Evolutionary conservation across 2,113 vertebrate genomes (phyloP).

Genomic region (Rutilus rutilus): DNA sequence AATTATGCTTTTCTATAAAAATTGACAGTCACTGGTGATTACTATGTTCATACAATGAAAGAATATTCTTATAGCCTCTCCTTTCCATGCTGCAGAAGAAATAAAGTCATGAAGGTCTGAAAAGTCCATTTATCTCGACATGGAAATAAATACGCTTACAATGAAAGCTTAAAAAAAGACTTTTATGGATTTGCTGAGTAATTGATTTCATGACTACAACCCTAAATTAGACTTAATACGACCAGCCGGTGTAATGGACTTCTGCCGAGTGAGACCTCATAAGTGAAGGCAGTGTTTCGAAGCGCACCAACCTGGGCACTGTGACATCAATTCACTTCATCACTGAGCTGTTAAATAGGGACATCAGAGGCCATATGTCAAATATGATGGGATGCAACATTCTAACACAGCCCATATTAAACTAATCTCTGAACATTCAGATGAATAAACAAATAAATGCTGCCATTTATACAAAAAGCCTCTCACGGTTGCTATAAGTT

Average conservation of each 20-base stretch:
- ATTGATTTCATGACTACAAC: constrained; percentile 15
- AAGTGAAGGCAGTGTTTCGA: constrained; percentile 11
- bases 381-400: constrained; percentile 14
- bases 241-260: background rate
- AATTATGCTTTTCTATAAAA: too few relatives aligned
- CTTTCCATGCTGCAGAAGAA: background rate
- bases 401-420: constrained; percentile 1
- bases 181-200: constrained; percentile 3
- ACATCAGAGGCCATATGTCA: constrained; percentile 29
- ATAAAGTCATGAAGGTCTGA: background rate
- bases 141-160: background rate
- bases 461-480: background rate
- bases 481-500: background rate
- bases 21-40: too few relatives aligned
- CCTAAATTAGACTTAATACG: constrained; percentile 14
- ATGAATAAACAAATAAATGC: constrained; percentile 15
- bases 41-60: background rate
- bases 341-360: constrained; percentile 42
- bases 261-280: constrained; percentile 7
- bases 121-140: background rate
- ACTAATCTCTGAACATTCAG: constrained; percentile 10
- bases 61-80: background rate
- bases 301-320: constrained; percentile 12
- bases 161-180: background rate
- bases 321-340: constrained; percentile 39